phyloP scores from a whole-genome alignment of 2,113 vertebrate species.

The Geococcyx californianus region DNA sequence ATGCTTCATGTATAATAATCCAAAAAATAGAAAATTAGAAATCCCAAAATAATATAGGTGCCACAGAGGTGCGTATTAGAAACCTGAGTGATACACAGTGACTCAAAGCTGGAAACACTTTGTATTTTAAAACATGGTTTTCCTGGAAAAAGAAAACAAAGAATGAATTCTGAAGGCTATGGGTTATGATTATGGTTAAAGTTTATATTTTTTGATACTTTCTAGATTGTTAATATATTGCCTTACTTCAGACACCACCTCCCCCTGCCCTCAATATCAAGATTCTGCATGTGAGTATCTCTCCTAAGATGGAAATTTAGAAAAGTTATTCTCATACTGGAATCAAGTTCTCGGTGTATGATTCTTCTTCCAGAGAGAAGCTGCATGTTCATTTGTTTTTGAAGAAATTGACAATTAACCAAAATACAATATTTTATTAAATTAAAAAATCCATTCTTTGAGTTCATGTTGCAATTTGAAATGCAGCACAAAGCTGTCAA shows the following conservation, averaged over 20 bases:
- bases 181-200: background rate
- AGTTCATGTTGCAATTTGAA: background rate
- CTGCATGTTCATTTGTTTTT: background rate
- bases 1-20: background rate
- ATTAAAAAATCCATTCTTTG: background rate
- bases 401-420: background rate
- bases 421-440: background rate
- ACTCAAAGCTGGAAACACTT: background rate
- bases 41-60: background rate
- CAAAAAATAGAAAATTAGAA: background rate
- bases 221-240: background rate
- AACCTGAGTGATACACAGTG: background rate
- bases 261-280: background rate
- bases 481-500: background rate
- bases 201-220: background rate
- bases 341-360: background rate
- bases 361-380: background rate
- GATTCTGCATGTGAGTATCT: background rate
- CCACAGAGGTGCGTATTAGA: background rate
- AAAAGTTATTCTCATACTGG: background rate
- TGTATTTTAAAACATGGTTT: background rate
- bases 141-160: background rate
- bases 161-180: background rate
- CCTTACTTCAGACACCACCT: background rate
- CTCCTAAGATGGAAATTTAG: background rate